A percentile compares a stretch with the other conserved stretches of the same genome.
These are phyloP conservation scores for Crypturellus tataupa DNA, from an alignment of 2,797 vertebrate genomes.

Conservation along the genomic window DNA sequence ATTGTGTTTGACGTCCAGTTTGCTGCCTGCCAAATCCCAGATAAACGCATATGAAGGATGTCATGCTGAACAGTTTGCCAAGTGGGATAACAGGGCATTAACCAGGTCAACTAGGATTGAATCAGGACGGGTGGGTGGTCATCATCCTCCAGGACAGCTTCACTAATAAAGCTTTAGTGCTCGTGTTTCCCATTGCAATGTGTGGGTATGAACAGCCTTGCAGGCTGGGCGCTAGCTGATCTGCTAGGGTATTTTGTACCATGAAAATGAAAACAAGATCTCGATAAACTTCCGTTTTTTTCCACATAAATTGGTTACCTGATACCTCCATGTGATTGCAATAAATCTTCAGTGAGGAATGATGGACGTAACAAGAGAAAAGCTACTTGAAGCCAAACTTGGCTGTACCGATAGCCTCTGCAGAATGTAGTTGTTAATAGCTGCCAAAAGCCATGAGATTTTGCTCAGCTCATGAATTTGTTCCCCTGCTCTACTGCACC, in stretches of 20 bases:
- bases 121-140: no score
- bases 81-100: neutral
- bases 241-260: neutral
- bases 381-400: neutral
- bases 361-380: neutral
- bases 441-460: neutral
- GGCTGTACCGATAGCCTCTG: neutral
- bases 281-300: neutral
- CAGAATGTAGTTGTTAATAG: neutral
- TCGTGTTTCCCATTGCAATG: neutral
- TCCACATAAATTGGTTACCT: neutral
- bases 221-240: neutral
- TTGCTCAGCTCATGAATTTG: neutral
- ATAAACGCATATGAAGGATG: neutral
- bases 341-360: neutral
- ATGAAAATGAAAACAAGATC: neutral
- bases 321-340: neutral
- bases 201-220: neutral
- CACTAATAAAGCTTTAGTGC: neutral
- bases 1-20: neutral
- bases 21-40: neutral
- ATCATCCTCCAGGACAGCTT: neutral
- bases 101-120: neutral
- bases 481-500: neutral
- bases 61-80: neutral